Conservation (phyloP, 2,888 invertebrate species). For the Agriopis aurantiaria region DNA sequence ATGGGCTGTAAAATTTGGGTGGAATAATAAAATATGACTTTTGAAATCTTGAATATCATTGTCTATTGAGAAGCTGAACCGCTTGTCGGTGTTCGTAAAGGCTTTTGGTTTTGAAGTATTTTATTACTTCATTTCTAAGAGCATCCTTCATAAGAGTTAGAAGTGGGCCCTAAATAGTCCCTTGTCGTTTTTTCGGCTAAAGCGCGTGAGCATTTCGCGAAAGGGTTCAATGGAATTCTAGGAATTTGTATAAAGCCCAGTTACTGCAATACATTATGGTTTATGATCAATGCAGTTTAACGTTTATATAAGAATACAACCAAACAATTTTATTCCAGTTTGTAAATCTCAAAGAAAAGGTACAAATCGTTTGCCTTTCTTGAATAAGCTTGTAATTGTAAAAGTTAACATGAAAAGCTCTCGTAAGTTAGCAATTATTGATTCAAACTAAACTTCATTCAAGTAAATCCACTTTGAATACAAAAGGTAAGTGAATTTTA, state of each 20-base stretch:
- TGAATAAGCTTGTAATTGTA: constrained; percentile 41
- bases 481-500: constrained; percentile 58
- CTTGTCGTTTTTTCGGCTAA: constrained; percentile 67
- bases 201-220: constrained; percentile 74
- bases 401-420: constrained; percentile 60
- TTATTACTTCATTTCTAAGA: constrained; percentile 77
- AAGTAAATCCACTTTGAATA: constrained; percentile 48
- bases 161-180: constrained; percentile 52
- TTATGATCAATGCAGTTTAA: constrained; percentile 56
- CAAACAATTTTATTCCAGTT: constrained; percentile 43
- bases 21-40: constrained; percentile 74
- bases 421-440: constrained; percentile 59
- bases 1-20: constrained; percentile 73
- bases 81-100: constrained; percentile 53
- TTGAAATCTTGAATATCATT: constrained; percentile 69
- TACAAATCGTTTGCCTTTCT: constrained; percentile 35
- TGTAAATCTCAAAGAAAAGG: background rate
- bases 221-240: constrained; percentile 71
- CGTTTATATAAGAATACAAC: constrained; percentile 53
- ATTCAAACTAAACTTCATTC: constrained; percentile 57
- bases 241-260: constrained; percentile 59
- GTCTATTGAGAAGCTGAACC: constrained; percentile 54
- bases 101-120: constrained; percentile 57
- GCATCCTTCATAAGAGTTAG: constrained; percentile 67
- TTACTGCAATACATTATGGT: constrained; percentile 48